phyloP scores from a whole-genome alignment of 2,888 invertebrate genomes.

The Colletes collaris region DNA sequence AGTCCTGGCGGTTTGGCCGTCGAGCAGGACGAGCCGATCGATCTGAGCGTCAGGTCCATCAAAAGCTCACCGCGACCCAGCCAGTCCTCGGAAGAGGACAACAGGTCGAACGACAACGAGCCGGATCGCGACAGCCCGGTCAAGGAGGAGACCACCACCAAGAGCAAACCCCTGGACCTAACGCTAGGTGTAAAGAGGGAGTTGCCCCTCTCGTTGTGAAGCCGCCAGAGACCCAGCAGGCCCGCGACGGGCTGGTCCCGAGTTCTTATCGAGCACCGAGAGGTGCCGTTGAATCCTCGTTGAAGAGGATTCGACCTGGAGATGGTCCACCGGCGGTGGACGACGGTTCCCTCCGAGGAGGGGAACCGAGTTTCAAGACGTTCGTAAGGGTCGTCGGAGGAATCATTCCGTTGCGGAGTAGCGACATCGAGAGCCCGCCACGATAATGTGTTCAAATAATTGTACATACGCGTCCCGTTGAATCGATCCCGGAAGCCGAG shows the following conservation, averaged over 20 bases:
- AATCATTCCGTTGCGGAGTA: slow-evolving; percentile 2
- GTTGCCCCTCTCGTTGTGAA: slow-evolving; percentile 72
- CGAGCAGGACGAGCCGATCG: slow-evolving; percentile 84
- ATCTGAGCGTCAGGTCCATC: slow-evolving; percentile 81
- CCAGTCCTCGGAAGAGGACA: slow-evolving; percentile 54
- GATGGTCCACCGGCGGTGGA: background rate
- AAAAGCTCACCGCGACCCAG: slow-evolving; percentile 74
- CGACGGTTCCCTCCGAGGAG: background rate
- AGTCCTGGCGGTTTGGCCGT: slow-evolving; percentile 81
- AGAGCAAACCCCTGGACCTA: slow-evolving; percentile 80
- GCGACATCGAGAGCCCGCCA: slow-evolving; percentile 27
- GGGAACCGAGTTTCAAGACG: background rate
- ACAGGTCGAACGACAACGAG: slow-evolving; percentile 53
- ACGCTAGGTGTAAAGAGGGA: slow-evolving; percentile 78
- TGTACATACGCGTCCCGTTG: slow-evolving; percentile 73
- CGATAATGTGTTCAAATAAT: slow-evolving; percentile 74
- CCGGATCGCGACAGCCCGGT: slow-evolving; percentile 51
- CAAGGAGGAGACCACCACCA: slow-evolving; percentile 71
- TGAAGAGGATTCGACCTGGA: background rate
- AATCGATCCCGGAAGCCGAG: slow-evolving; percentile 49
- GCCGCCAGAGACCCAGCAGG: background rate
- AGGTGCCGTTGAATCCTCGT: too few species aligned
- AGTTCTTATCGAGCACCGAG: slow-evolving; percentile 1
- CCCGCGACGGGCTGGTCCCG: slow-evolving; percentile 36
- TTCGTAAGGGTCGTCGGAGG: background rate